A percentile compares a stretch with the other conserved stretches of the same genome.
phyloP scores from a whole-genome alignment of 2,113 vertebrate genomes.

The Phalacrocorax brasilianus region DNA sequence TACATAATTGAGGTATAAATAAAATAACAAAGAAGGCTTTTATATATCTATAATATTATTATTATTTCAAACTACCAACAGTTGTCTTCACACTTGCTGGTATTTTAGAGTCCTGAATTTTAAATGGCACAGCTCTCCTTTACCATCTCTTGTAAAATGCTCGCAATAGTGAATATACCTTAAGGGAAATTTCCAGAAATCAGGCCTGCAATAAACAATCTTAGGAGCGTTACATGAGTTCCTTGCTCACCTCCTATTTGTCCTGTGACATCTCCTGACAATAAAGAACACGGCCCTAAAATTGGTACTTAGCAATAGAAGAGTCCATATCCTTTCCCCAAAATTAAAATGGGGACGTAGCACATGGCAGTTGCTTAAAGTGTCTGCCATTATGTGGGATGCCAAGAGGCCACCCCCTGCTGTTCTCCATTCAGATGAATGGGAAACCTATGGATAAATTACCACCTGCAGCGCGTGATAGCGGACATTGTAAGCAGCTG shows the following conservation, averaged over 20 bases:
- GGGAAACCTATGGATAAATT: conserved; percentile 65
- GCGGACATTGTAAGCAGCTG: conserved; percentile 34
- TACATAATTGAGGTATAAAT: conserved; percentile 61
- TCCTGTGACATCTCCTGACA: not conserved
- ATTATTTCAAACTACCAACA: conserved; percentile 47
- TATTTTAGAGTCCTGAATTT: conserved; percentile 37
- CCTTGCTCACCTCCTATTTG: not conserved
- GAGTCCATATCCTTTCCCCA: not conserved
- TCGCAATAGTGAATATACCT: not conserved
- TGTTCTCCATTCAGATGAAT: conserved; percentile 46
- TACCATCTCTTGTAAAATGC: not conserved
- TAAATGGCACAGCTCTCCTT: conserved; percentile 9
- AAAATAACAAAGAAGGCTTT: conserved; percentile 52
- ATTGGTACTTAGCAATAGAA: not conserved
- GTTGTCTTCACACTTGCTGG: conserved; percentile 23
- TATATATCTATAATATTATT: not conserved
- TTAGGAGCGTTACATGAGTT: not conserved
- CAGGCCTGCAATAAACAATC: not conserved
- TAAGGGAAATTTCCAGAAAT: conserved; percentile 2
- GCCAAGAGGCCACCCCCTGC: conserved; percentile 18
- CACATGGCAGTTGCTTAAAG: conserved; percentile 12
- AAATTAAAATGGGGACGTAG: conserved; percentile 24
- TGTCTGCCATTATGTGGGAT: conserved; percentile 32
- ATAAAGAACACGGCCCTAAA: not conserved
- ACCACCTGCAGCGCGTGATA: not conserved